Percentiles rank a stretch among this genome's conserved stretches.
These are phyloP conservation scores for Platynereis dumerilii DNA, from an alignment of 2,888 invertebrate genomes.

Conservation along the genomic window DNA sequence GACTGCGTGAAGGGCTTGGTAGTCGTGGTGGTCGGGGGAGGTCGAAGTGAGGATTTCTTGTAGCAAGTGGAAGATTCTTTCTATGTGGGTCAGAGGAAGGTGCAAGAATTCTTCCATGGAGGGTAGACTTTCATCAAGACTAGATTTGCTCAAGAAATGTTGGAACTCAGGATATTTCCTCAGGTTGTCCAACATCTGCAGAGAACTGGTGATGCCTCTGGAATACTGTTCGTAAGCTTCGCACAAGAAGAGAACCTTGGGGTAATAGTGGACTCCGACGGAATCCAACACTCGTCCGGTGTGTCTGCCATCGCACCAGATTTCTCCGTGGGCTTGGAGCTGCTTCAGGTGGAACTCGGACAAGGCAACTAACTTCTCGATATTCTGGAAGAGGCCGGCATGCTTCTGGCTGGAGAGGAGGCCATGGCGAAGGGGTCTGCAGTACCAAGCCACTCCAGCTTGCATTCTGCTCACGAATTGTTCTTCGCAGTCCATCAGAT, in stretches of 20 bases:
- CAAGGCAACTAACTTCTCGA: slow-evolving; percentile 46
- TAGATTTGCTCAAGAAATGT: slow-evolving; percentile 44
- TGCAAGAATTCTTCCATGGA: slow-evolving; percentile 20
- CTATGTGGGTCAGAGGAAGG: background rate
- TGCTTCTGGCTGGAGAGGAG: slow-evolving; percentile 54
- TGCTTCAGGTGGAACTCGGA: slow-evolving; percentile 35
- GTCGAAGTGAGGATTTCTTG: background rate
- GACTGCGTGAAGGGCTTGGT: background rate
- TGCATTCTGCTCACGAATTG: slow-evolving; percentile 58
- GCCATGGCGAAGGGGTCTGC: slow-evolving; percentile 54
- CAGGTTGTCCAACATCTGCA: slow-evolving; percentile 44
- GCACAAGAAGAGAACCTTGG: slow-evolving; percentile 45
- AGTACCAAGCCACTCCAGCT: slow-evolving; percentile 55
- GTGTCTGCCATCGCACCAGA: slow-evolving; percentile 28
- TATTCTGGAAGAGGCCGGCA: slow-evolving; percentile 57
- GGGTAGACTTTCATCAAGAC: slow-evolving; percentile 2
- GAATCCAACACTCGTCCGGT: slow-evolving; percentile 35
- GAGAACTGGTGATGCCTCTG: slow-evolving; percentile 46
- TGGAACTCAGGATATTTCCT: slow-evolving; percentile 47
- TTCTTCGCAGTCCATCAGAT: slow-evolving; percentile 44
- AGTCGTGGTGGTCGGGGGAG: background rate
- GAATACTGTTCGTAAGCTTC: slow-evolving; percentile 55
- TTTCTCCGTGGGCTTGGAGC: slow-evolving; percentile 37
- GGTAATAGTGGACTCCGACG: slow-evolving; percentile 51
- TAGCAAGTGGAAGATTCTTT: too few relatives aligned